These are phyloP conservation scores for Drosophila rellima DNA, from an alignment of 2,888 invertebrate species.

Conservation along the genomic window DNA sequence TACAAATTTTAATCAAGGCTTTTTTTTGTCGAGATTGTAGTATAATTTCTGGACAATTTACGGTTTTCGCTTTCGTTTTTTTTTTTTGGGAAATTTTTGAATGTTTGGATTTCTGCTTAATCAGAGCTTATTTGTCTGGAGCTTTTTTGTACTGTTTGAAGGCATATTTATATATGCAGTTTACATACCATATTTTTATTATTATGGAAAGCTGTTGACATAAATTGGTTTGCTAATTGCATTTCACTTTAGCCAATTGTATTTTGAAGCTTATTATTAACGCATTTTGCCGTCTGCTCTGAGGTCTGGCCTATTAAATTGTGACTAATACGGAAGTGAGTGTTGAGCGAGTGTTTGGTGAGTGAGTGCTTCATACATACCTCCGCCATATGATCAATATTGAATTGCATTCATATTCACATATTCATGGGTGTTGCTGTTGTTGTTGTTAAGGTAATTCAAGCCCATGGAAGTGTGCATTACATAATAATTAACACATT, in stretches of 20 bases:
- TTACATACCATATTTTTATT: constrained; percentile 5
- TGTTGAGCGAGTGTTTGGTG: constrained; percentile 12
- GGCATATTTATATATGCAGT: neutral
- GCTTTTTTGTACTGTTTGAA: neutral
- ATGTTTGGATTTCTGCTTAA: neutral
- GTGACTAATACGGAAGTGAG: constrained; percentile 32
- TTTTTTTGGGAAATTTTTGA: neutral
- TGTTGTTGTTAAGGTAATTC: constrained; percentile 24
- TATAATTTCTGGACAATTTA: neutral
- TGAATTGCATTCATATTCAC: constrained; percentile 32
- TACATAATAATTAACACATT: constrained; percentile 54
- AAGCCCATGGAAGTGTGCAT: constrained; percentile 29
- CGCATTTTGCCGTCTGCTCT: constrained; percentile 10
- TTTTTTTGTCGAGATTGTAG: neutral
- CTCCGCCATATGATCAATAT: constrained; percentile 24
- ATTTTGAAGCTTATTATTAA: constrained; percentile 25
- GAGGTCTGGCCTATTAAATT: constrained; percentile 27
- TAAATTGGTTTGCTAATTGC: constrained; percentile 15
- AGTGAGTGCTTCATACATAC: constrained; percentile 9
- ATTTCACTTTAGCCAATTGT: constrained; percentile 29
- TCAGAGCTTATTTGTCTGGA: neutral
- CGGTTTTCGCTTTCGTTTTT: neutral
- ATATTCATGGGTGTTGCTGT: constrained; percentile 1
- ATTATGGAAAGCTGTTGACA: constrained; percentile 14
- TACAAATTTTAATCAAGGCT: neutral